These are phyloP conservation scores for Ciconia stormi DNA, from an alignment of 2,113 vertebrate genomes.

Conservation along the genomic window DNA sequence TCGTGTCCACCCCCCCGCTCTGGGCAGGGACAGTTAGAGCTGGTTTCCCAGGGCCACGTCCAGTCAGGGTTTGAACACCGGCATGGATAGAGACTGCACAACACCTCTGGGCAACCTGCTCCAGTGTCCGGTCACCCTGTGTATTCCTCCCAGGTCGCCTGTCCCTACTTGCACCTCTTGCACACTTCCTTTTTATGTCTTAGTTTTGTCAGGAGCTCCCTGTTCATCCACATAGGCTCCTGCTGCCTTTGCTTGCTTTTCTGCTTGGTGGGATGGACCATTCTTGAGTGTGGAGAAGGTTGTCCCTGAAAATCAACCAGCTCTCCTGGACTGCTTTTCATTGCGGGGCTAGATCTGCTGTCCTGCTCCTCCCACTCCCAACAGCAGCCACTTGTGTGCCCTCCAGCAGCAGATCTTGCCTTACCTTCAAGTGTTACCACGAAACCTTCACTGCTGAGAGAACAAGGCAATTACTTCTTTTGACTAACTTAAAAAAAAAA, in stretches of 20 bases:
- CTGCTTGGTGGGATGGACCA: not conserved
- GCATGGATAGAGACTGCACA: not conserved
- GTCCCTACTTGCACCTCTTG: not conserved
- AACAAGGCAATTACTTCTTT: not conserved
- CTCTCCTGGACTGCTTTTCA: not conserved
- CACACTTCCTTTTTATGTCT: not conserved
- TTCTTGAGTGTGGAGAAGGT: not conserved
- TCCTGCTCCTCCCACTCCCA: not conserved
- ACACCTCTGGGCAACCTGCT: not conserved
- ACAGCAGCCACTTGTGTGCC: not conserved
- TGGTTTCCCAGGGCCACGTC: not conserved
- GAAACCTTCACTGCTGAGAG: not conserved
- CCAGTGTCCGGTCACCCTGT: not conserved
- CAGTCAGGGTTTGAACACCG: not conserved
- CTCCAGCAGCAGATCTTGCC: not conserved
- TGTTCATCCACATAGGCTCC: not conserved
- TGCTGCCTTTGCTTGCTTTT: not conserved
- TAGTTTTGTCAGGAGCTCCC: not conserved
- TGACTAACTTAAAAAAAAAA: not conserved
- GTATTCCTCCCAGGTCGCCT: not conserved
- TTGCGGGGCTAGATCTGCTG: not conserved
- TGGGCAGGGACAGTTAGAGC: not conserved
- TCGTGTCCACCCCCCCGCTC: not conserved
- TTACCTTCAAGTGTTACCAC: not conserved
- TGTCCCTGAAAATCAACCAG: not conserved